Evolutionary conservation across 2,797 vertebrate genomes (phyloP).

Genomic region (Aplochiton taeniatus): DNA sequence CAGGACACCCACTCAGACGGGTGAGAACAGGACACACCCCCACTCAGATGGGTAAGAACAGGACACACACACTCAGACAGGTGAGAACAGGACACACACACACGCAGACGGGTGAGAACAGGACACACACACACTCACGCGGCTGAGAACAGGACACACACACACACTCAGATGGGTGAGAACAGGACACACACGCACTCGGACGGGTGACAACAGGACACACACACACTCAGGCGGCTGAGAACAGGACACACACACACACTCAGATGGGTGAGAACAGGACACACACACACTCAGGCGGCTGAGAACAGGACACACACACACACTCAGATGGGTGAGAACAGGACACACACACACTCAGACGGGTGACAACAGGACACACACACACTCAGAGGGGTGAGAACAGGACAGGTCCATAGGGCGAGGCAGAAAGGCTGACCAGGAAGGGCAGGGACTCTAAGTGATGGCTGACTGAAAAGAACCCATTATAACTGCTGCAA

Average conservation of each 20-base stretch:
- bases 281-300: not conserved
- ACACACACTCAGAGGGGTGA: not conserved
- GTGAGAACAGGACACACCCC: not conserved
- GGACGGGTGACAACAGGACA: not conserved
- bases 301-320: not conserved
- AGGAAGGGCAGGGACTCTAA: no score
- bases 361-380: not conserved
- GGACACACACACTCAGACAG: not conserved
- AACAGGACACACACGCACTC: not conserved
- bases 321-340: not conserved
- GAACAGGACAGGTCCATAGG: not conserved
- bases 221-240: not conserved
- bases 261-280: not conserved
- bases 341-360: no score
- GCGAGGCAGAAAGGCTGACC: no score
- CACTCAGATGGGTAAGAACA: not conserved
- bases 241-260: not conserved
- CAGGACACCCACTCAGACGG: not conserved
- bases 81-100: not conserved
- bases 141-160: not conserved
- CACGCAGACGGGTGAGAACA: not conserved
- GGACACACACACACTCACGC: not conserved
- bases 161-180: not conserved
- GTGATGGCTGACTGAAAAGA: no score
- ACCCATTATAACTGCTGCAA: no score